These are phyloP conservation scores for Rhinella marina DNA, from an alignment of 2,797 vertebrate species.

Conservation along the genomic window DNA sequence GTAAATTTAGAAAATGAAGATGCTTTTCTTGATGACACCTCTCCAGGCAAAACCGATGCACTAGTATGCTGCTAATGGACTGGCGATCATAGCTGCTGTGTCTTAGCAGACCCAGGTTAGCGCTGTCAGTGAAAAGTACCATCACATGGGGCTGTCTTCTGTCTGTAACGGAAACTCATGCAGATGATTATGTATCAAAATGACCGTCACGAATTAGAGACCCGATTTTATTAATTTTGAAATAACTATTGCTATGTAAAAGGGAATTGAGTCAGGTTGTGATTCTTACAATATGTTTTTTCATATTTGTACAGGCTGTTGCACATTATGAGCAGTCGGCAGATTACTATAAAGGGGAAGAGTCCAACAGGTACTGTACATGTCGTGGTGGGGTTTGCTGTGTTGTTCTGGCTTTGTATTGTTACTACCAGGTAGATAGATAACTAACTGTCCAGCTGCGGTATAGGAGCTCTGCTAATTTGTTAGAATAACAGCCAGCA, in stretches of 20 bases:
- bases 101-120: no score
- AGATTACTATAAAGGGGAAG: slow-evolving; percentile 98
- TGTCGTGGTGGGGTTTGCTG: not conserved
- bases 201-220: no score
- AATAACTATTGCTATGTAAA: not conserved
- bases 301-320: slow-evolving; percentile 80
- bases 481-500: no score
- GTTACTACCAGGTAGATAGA: not conserved
- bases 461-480: not conserved
- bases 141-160: no score
- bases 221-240: no score
- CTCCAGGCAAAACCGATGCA: no score
- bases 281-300: not conserved
- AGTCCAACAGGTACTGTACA: slow-evolving; percentile 96
- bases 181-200: no score
- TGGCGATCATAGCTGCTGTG: no score
- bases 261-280: not conserved
- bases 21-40: not conserved
- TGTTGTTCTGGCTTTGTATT: not conserved
- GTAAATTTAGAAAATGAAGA: not conserved
- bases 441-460: not conserved
- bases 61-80: no score
- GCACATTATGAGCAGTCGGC: slow-evolving; percentile 98
- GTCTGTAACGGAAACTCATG: no score
- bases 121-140: no score